phyloP scores from a whole-genome alignment of 2,888 invertebrate species.

The Brachypalpus laphriformis region DNA sequence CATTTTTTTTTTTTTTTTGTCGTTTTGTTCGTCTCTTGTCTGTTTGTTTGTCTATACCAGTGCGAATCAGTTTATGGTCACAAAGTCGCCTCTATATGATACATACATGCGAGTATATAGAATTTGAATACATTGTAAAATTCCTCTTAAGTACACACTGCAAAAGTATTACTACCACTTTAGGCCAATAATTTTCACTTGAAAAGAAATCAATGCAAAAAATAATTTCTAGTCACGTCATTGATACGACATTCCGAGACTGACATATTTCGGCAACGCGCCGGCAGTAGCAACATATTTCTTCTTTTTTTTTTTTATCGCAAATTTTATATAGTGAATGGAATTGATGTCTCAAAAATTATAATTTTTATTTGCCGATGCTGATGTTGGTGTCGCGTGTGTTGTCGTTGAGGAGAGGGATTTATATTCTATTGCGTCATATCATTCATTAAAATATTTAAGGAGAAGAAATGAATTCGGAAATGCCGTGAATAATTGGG shows the following conservation, averaged over 20 bases:
- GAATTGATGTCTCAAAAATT: constrained; percentile 8
- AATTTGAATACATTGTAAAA: background rate
- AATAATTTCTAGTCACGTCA: constrained; percentile 62
- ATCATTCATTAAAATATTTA: constrained; percentile 28
- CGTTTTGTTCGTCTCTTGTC: background rate
- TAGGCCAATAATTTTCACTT: constrained; percentile 38
- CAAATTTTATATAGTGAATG: background rate
- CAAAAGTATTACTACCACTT: background rate
- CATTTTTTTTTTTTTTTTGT: constrained; percentile 10
- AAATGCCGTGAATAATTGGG: constrained; percentile 42
- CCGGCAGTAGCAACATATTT: background rate
- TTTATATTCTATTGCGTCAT: constrained; percentile 37
- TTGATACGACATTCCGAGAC: constrained; percentile 52
- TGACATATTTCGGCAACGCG: constrained; percentile 17
- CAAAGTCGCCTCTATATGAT: background rate
- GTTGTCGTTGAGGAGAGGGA: background rate
- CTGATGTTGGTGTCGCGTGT: constrained; percentile 41
- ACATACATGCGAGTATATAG: background rate
- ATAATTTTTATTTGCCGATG: background rate
- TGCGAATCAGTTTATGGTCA: background rate
- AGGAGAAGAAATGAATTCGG: constrained; percentile 25
- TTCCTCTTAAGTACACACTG: background rate
- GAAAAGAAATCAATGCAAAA: constrained; percentile 52
- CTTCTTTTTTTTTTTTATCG: constrained; percentile 1
- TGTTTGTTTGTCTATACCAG: background rate